A percentile compares a stretch with the other conserved stretches of the same genome.
These are phyloP conservation scores for Archips xylosteana DNA, from an alignment of 2,888 invertebrate genomes.

Conservation along the genomic window DNA sequence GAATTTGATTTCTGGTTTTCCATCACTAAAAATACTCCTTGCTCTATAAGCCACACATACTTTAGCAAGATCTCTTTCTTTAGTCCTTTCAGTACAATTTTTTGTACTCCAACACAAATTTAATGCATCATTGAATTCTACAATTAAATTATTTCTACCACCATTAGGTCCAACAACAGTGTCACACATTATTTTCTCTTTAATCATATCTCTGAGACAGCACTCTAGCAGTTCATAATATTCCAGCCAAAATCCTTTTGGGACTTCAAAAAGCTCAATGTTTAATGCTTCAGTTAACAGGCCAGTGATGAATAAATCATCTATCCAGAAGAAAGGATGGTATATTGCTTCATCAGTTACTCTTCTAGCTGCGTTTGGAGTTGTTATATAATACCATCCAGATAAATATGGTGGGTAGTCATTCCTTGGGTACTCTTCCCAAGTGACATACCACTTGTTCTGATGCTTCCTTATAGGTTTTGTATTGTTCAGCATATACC, in stretches of 20 bases:
- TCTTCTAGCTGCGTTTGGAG: conserved; percentile 85
- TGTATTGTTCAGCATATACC: conserved; percentile 88
- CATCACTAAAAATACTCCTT: conserved; percentile 64
- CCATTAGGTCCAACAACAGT: conserved; percentile 91
- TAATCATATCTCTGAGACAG: conserved; percentile 88
- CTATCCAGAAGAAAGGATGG: conserved; percentile 95
- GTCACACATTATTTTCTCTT: conserved; percentile 87
- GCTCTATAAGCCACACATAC: conserved; percentile 85
- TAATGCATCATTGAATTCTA: conserved; percentile 87
- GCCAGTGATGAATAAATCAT: conserved; percentile 95
- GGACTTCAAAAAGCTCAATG: conserved; percentile 85
- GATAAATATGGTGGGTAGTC: conserved; percentile 91
- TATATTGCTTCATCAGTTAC: conserved; percentile 84
- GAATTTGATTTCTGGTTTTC: conserved; percentile 55
- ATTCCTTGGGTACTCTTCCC: conserved; percentile 86
- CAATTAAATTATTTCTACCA: conserved; percentile 89
- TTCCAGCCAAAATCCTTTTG: conserved; percentile 87
- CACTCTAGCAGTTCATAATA: conserved; percentile 91
- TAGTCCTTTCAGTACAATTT: conserved; percentile 82
- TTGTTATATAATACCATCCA: conserved; percentile 94
- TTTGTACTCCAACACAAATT: conserved; percentile 81
- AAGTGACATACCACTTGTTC: conserved; percentile 93
- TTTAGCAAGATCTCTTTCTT: conserved; percentile 80
- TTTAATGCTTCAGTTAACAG: conserved; percentile 87
- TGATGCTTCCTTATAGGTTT: conserved; percentile 87